Evolutionary conservation across 1,140 invertebrate species (phyloP), one percentile per base, ranked within the genome.

Genomic region (Trissolcus basalis): DNA sequence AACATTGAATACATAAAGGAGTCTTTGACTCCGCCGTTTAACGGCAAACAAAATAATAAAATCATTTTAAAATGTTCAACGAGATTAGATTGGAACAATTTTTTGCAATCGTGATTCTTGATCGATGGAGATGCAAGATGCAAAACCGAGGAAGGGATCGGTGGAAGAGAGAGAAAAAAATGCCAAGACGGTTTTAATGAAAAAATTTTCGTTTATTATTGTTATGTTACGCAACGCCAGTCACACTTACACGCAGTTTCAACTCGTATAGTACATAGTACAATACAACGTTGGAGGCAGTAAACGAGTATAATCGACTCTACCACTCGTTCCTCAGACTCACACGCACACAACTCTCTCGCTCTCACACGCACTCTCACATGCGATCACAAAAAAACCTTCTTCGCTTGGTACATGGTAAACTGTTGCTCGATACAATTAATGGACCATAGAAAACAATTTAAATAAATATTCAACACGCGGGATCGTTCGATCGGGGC

Each of bases 391-490:
- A 55, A 64, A 64, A 41, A 39, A 41, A 49, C 13, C 27, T 6
- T 32, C 49, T 10, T 49, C 33, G 5, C 45, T 61, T 6, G 19
- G 48, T 51, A 61, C 19, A 13, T 39, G 47, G 49, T 47, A 27
- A 77, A 81, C 60, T 78, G 61, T 67, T 81, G 82, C 78, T 71
- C 56, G 77, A 80, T 83, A 85, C 61, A 80, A 69, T 55, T 82
- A 83, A 82, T 81, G 68, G 79, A 84, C 81, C 81, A 82, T 87
- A 87, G 67, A 86, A 87, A 87, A 86, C 75, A 82, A 85, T 78
- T 78, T 71, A 83, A 87, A 87, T 87, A 87, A 87, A 87, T 85
- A 84, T 73, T 70, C 47, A 87, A 87, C 72, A 79, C 58, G 32
- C 61, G 54, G 70, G 48, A 54, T 2, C 56, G 43, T 49, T 16